These are phyloP conservation scores for Dolichallabes microphthalmus DNA, from an alignment of 2,113 vertebrate species.

Conservation along the genomic window DNA sequence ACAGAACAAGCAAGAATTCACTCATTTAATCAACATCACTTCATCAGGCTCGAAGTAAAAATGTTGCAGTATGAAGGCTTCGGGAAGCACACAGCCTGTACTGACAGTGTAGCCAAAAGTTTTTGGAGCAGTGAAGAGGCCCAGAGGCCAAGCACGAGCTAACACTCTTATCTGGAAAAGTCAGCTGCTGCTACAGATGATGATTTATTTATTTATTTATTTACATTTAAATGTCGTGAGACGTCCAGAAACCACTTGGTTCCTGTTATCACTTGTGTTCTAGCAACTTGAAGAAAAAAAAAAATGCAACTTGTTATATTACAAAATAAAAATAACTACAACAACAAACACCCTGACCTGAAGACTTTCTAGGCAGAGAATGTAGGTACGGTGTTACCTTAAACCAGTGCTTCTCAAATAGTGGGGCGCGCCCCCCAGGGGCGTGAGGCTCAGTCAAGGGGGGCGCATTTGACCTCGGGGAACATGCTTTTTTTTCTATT, in stretches of 20 bases:
- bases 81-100: not conserved
- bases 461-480: no score
- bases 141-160: not conserved
- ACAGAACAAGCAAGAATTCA: constrained; percentile 10
- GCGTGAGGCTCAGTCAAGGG: no score
- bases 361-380: not conserved
- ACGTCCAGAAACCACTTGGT: not conserved
- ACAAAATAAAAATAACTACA: not conserved
- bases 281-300: not conserved
- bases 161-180: constrained; percentile 14
- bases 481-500: no score
- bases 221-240: not conserved
- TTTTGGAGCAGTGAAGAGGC: not conserved
- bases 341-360: not conserved
- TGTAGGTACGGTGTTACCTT: not conserved
- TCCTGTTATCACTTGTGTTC: not conserved
- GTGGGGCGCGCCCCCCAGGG: no score
- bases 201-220: no score
- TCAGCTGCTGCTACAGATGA: constrained; percentile 25
- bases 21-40: not conserved
- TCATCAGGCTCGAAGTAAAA: not conserved
- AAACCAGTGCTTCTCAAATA: no score
- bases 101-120: not conserved
- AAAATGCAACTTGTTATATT: not conserved
- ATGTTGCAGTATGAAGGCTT: not conserved